Base-by-base conservation (phyloP, 2,888 invertebrate genomes). In the Cloeon dipterum region DNA sequence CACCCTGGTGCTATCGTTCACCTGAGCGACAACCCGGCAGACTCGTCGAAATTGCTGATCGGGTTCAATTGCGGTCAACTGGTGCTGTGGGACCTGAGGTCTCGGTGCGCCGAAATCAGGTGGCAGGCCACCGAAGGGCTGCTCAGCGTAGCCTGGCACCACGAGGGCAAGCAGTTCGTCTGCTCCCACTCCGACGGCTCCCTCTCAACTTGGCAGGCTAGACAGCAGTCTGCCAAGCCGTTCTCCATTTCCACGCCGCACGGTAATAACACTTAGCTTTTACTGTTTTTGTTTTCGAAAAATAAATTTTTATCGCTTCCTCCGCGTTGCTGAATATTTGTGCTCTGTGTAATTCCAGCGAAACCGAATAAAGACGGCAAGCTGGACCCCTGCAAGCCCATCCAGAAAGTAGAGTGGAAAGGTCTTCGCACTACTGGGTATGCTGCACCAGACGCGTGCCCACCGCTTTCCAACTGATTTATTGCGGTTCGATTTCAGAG, bases 121-220 rank as follows among this genome's bases (percentile, higher is more conserved):
- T 82, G 76, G 60, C 68, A 71, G 50, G 67, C 76, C 38, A 63
- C 67, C 19, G 83, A 83, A 54, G 72, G 70, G 37, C 63, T 93
- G 47, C 71, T 78, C 51, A 88, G 89, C 38, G 72, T 89, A 49
- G 71, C 85, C 43, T 98, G 98, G 98, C 91, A 94, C 58, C 77
- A 83, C 61, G 96, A 98, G 61, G 98, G 94, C 45, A 91, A 89
- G 62, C 82, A 86, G 60, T 85, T 99, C 56, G 83, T 98, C 75
- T 78, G 79, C 47, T 85, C 88, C 50, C 96, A 98, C 60, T 72
- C 73, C 29, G 94, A 98, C 62, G 98, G 98, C 42, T 89, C 88
- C 41, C 69, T 98, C 41, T 81, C 85, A 48, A 86, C 89, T 38
- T 99, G 94, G 94, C 77, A 70, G 51, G 63, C 81, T 41, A 72